Evolutionary conservation across 2,888 invertebrate species (phyloP).

Genomic region (Noctua comes): DNA sequence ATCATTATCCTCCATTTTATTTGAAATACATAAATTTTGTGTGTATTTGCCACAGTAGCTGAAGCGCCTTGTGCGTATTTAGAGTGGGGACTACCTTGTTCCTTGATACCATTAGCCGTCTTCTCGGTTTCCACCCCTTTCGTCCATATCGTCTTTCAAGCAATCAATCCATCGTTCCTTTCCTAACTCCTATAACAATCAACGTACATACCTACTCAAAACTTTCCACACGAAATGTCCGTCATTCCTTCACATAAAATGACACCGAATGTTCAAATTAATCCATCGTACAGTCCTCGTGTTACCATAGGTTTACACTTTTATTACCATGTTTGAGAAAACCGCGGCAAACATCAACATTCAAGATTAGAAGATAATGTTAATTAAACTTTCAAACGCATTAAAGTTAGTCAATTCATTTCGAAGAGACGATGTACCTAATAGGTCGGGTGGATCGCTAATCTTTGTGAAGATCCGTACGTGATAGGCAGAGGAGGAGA

Average conservation of each 20-base stretch:
- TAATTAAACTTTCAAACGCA: constrained; percentile 21
- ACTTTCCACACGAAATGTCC: neutral
- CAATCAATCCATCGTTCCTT: neutral
- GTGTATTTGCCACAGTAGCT: neutral
- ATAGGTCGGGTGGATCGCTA: constrained; percentile 15
- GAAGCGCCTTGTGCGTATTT: neutral
- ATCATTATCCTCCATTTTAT: neutral
- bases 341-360: neutral
- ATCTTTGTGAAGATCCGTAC: constrained; percentile 1
- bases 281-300: neutral
- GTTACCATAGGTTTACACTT: neutral
- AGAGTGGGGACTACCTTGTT: neutral
- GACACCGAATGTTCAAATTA: neutral
- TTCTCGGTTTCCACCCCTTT: neutral
- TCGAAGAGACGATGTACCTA: neutral
- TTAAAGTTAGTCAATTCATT: constrained; percentile 22
- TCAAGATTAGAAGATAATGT: constrained; percentile 23
- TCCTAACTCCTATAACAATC: neutral
- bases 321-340: neutral
- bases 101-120: neutral
- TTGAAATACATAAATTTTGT: neutral
- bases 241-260: neutral
- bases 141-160: neutral
- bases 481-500: neutral
- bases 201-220: neutral